These are phyloP conservation scores for Arctia plantaginis DNA, from an alignment of 2,888 invertebrate genomes.

Conservation along the genomic window DNA sequence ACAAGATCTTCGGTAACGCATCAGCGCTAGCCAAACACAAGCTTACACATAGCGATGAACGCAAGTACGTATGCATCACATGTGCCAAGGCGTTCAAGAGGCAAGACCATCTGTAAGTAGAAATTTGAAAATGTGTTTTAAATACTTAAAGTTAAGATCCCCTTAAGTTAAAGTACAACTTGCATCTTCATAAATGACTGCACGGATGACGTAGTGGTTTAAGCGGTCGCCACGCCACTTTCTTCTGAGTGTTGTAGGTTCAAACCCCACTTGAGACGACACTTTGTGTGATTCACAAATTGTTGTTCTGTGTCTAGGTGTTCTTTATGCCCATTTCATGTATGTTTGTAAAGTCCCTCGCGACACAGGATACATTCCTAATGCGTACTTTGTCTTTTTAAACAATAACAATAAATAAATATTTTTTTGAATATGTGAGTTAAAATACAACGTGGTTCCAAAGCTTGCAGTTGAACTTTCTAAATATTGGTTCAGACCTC, in stretches of 20 bases:
- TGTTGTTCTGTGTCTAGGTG: no score
- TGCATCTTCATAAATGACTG: neutral
- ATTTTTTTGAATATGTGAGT: neutral
- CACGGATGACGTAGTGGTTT: no score
- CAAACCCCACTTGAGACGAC: no score
- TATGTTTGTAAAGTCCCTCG: no score
- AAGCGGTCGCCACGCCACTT: no score
- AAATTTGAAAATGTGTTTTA: neutral
- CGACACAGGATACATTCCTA: no score
- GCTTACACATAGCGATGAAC: conserved; percentile 98
- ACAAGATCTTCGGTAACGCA: conserved; percentile 98
- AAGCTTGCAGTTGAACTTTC: neutral
- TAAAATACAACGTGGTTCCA: neutral
- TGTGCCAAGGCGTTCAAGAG: conserved; percentile 99
- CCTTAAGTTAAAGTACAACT: neutral
- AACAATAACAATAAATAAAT: no score
- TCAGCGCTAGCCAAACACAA: conserved; percentile 98
- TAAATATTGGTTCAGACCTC: neutral
- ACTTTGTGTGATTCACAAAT: no score
- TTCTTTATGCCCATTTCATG: no score
- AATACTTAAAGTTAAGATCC: neutral
- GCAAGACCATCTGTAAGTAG: conserved; percentile 98
- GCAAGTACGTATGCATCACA: conserved; percentile 97
- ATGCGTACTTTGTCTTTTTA: no score
- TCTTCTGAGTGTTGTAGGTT: no score